Percentiles rank a stretch among this genome's conserved stretches.
Conservation (phyloP, 2,113 vertebrate genomes). For the Copsychus sechellarum region DNA sequence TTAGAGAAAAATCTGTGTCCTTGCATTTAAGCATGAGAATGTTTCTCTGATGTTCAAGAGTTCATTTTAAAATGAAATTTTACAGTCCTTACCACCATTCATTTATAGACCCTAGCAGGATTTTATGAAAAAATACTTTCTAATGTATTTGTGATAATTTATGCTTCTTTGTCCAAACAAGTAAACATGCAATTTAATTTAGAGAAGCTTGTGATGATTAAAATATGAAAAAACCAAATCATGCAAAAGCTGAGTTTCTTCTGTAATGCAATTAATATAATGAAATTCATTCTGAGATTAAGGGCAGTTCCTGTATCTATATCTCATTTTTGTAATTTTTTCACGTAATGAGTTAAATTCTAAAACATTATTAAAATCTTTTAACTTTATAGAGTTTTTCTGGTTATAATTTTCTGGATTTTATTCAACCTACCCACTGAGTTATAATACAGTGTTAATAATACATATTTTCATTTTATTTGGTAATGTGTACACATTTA, state of each 20-base stretch:
- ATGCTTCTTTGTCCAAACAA: neutral
- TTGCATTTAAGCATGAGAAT: neutral
- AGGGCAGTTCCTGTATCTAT: neutral
- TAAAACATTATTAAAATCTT: neutral
- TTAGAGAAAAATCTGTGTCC: neutral
- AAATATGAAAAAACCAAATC: neutral
- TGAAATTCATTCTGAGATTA: neutral
- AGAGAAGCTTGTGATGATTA: neutral
- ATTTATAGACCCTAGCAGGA: neutral
- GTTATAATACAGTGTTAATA: neutral
- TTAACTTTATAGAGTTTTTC: neutral
- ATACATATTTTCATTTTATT: slow-evolving; percentile 1
- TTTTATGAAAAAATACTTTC: slow-evolving; percentile 18
- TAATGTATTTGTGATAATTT: neutral
- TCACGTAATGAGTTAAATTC: neutral
- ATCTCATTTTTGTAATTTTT: neutral
- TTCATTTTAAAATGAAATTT: neutral
- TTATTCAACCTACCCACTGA: neutral
- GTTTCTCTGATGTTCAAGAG: neutral
- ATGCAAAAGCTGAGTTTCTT: neutral
- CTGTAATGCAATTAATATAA: neutral
- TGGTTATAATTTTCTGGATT: neutral
- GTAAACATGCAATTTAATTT: neutral
- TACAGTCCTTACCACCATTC: neutral
- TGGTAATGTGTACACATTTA: neutral